Evolutionary conservation across 2,113 vertebrate genomes (phyloP), one percentile per base, ranked within the genome.

Genomic region (Caranx melampygus): DNA sequence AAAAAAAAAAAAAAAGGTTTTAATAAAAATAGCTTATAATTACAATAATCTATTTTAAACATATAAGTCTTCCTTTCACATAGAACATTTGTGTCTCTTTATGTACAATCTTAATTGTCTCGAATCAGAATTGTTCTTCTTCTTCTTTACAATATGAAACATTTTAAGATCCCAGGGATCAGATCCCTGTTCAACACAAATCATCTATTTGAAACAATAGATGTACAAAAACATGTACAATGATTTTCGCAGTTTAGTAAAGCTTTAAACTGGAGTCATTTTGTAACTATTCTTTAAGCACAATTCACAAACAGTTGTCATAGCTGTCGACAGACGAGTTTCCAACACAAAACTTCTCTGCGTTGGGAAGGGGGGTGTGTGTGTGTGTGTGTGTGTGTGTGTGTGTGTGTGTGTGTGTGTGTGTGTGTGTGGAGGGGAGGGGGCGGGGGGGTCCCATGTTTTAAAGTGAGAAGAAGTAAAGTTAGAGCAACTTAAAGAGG

Each of bases 21-120:
- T 96, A 97, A 98, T 97, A 98, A 99, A 99, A 99, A 99, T 98
- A 98, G 97, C 95, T 97, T 96, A 97, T 97, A 97, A 98, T 99
- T 99, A 98, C 97, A 99, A 96, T 97, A 96, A 96, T 97, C 96
- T 97, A 97, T 98, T 97, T 89, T 96, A 95, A 96, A 96, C 96
- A 96, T 98, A 98, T 97, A 97, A 95, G 93, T 94, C 85, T 96
- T 95, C 90, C 90, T 97, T 96, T 96, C 97, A 97, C 95, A 91
- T 98, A 97, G 96, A 98, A 96, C 96, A 97, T 98, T 97, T 97
- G 86, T 68, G 83, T 92, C 95, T 97, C 94, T 97, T 95, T 97
- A 96, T 97, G 96, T 96, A 99, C 94, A 96, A 95, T 96, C 96
- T 95, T 95, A 98, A 97, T 96, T 94, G 95, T 92, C 91, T 90